phyloP scores from a whole-genome alignment of 2,797 vertebrate genomes.

The Sebastes minor region DNA sequence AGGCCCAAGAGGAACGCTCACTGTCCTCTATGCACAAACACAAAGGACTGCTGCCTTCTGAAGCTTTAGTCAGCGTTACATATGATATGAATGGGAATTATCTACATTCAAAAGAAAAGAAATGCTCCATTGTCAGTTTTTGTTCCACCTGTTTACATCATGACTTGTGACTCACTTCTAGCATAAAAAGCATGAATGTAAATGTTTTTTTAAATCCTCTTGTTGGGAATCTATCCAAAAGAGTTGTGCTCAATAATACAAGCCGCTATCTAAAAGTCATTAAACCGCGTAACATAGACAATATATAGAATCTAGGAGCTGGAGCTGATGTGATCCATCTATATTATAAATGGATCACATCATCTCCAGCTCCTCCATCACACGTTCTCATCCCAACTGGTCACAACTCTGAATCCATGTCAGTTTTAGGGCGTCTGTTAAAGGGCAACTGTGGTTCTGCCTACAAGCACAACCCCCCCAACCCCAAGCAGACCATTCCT shows the following conservation, averaged over 20 bases:
- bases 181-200: background rate
- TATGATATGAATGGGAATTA: background rate
- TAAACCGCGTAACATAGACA: no score
- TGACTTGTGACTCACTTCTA: background rate
- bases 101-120: background rate
- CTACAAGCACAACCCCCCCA: no score
- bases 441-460: no score
- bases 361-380: background rate
- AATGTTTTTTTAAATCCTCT: background rate
- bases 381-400: no score
- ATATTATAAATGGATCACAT: background rate
- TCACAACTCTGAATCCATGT: no score
- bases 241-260: no score
- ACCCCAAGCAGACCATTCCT: no score
- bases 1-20: constrained; percentile 22
- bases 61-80: background rate
- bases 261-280: background rate
- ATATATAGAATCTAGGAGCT: no score
- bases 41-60: background rate
- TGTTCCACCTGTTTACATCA: background rate
- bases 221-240: background rate
- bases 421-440: no score
- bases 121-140: background rate
- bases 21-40: constrained; percentile 22
- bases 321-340: no score